Evolutionary conservation across 2,113 vertebrate genomes (phyloP), one percentile per base, ranked within the genome.

Genomic region (Tautogolabrus adspersus): DNA sequence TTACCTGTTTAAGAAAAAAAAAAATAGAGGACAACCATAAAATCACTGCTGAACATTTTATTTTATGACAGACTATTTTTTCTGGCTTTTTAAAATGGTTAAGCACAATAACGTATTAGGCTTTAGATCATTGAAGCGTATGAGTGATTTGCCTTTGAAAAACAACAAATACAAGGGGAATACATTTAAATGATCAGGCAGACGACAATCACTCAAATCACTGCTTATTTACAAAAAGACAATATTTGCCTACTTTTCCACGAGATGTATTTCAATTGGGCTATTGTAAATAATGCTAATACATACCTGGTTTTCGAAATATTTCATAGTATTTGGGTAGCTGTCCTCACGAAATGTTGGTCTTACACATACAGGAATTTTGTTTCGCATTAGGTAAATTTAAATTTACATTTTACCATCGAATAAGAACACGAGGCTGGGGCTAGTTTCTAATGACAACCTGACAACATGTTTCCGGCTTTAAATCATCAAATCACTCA

Each of bases 391-490:
- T 6, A 34, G 6, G 8, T 65, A 13, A 67, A 38, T 65, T 47
- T 3, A 49, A 6, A 68, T 67, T 5, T 26, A 67, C 16, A 61
- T 30, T 57, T 54, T 56, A 34, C 44, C 47, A 34, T 26, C 40
- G n/a, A 1, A 38, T 63, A 56, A 6, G 30, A 34, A 46, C 34
- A 62, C 3, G n/a, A 70, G 64, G 74, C 71, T 70, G 84, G 77
- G 74, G 72, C 62, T 63, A 62, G 3, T 63, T 69, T 72, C 59
- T 37, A 71, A 22, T 54, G 47, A 54, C 13, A 54, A 76, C 22
- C 8, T 64, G 68, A 55, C 40, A 58, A 16, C 44, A 47, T 62
- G 47, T 72, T 81, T 38, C n/a, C 6, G 0, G 11, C 11, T 61
- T 16, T 9, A 9, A 57, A 44, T n/a, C 23, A 21, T 47, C 11